Evolutionary conservation across 2,113 vertebrate species (phyloP), one percentile per base, ranked within the genome.

Genomic region (Paracanthobrama guichenoti): DNA sequence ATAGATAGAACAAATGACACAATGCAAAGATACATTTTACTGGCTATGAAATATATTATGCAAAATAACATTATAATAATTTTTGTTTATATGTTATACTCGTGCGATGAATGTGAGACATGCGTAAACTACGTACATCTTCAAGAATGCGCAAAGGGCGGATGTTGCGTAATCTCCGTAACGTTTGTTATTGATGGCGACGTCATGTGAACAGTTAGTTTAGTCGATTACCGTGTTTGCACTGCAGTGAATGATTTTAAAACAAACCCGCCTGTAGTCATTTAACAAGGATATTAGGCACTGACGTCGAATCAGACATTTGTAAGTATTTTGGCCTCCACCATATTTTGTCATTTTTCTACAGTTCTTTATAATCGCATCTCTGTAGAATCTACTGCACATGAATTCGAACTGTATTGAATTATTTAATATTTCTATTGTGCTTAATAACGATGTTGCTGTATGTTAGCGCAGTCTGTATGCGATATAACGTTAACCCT

Each of bases 181-280:
- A 39, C 46, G 26, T 4, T 81, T 81, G 79, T 69, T 81, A 39
- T 82, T 82, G 31, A 42, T 81, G 20, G 48, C 64, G 79, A 53
- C 73, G 13, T 53, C 35, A 79, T 44, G 57, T 62, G 39, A 67
- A 50, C 18, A 7, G 78, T 20, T 75, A 53, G 26, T 18, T 53
- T 75, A 75, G 11, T 18, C 78, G 42, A 28, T 80, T 26, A 11
- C 42, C 20, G 22, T 46, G 55, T 60, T 78, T 62, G 39, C 22
- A 62, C n/a, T 62, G 57, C 22, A 62, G 22, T 62, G 14, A 62
- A 46, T 6, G 13, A 6, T 46, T 44, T 79, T 13, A 3, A 62
- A 62, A 73, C 76, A 46, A 14, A 3, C 4, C 22, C n/a, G n/a
- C 26, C 55, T 44, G 13, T 62, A 62, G 1, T 26, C 14, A 14